These are phyloP conservation scores for Rhyacophila brunnea DNA, from an alignment of 1,140 invertebrate species.

Conservation along the genomic window DNA sequence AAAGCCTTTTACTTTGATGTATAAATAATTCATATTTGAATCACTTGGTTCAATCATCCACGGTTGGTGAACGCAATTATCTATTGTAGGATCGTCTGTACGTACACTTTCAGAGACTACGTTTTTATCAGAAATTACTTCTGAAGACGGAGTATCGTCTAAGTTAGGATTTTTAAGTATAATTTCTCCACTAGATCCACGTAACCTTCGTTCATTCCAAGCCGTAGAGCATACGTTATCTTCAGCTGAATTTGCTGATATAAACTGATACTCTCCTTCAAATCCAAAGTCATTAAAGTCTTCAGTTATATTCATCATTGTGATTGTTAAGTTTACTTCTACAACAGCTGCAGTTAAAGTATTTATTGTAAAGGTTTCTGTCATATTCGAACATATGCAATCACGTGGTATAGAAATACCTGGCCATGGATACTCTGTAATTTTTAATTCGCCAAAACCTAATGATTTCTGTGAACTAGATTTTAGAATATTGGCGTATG, in stretches of 20 bases:
- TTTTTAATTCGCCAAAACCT: constrained; percentile 64
- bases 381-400: constrained; percentile 72
- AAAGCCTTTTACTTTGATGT: constrained; percentile 66
- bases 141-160: constrained; percentile 42
- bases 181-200: constrained; percentile 70
- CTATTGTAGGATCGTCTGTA: constrained; percentile 51
- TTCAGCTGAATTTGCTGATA: constrained; percentile 52
- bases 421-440: constrained; percentile 74
- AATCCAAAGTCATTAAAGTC: constrained; percentile 80
- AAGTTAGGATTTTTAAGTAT: constrained; percentile 48
- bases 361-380: constrained; percentile 58
- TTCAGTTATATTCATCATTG: constrained; percentile 78
- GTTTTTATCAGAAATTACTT: constrained; percentile 50
- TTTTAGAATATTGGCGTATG: constrained; percentile 26
- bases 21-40: constrained; percentile 66
- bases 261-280: constrained; percentile 75
- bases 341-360: constrained; percentile 66
- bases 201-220: constrained; percentile 62
- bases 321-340: constrained; percentile 71
- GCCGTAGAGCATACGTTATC: constrained; percentile 59
- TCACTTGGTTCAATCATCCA: constrained; percentile 77
- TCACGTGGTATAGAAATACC: constrained; percentile 67
- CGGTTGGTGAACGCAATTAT: constrained; percentile 68
- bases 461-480: constrained; percentile 15
- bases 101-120: constrained; percentile 52